Evolutionary conservation across 2,113 vertebrate species (phyloP).

Genomic region (Tapirus terrestris): DNA sequence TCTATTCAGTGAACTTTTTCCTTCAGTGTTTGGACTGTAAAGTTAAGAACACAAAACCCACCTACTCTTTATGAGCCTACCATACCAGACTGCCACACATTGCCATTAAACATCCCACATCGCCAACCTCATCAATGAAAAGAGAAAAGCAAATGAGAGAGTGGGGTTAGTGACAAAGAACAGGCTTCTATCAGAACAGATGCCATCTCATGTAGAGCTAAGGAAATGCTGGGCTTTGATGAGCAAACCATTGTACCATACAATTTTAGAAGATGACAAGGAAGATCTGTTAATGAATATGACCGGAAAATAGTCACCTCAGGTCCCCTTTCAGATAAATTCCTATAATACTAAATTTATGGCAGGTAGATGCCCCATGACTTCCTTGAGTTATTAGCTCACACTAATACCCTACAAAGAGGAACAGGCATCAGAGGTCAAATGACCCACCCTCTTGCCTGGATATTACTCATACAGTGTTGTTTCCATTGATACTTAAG

Average conservation of each 20-base stretch:
- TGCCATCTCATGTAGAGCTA: background rate
- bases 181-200: background rate
- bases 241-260: background rate
- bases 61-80: background rate
- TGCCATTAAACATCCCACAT: background rate
- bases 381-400: background rate
- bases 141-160: background rate
- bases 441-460: background rate
- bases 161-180: background rate
- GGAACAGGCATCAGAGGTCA: background rate
- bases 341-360: background rate
- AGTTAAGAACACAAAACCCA: background rate
- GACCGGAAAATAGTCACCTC: background rate
- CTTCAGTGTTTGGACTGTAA: background rate
- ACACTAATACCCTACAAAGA: background rate
- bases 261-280: background rate
- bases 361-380: background rate
- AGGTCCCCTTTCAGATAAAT: background rate
- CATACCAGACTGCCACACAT: background rate
- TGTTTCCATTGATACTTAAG: background rate
- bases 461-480: background rate
- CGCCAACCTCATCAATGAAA: background rate
- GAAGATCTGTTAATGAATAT: background rate
- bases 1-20: background rate
- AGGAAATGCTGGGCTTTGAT: background rate